phyloP scores from a whole-genome alignment of 2,888 invertebrate species.

The Melanchra persicariae region DNA sequence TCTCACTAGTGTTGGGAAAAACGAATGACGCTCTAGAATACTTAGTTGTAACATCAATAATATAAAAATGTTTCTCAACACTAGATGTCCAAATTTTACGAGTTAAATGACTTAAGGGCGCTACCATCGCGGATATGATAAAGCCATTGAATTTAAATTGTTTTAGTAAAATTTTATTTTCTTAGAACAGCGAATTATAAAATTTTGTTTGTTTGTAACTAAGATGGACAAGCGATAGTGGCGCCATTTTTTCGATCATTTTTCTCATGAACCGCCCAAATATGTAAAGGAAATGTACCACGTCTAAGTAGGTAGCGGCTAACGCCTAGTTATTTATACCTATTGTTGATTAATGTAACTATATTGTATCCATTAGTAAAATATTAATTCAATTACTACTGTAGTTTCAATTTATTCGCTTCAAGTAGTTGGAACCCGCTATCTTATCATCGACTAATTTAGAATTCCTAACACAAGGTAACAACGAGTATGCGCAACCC shows the following conservation, averaged over 20 bases:
- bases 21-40: constrained; percentile 8
- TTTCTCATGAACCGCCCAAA: constrained; percentile 28
- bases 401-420: constrained; percentile 60
- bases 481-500: too few species aligned
- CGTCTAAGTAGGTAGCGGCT: constrained; percentile 75
- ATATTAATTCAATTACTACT: constrained; percentile 77
- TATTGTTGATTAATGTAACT: constrained; percentile 89
- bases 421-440: constrained; percentile 2
- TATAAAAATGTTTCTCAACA: constrained; percentile 30
- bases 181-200: neutral
- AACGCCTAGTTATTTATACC: constrained; percentile 85
- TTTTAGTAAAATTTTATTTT: neutral
- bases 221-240: constrained; percentile 11
- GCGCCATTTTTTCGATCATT: constrained; percentile 6
- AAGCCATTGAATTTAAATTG: neutral
- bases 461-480: neutral
- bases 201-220: neutral
- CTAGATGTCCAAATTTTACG: constrained; percentile 15
- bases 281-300: constrained; percentile 63
- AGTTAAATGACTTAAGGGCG: constrained; percentile 7
- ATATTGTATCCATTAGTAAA: constrained; percentile 89
- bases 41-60: constrained; percentile 17
- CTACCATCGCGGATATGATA: constrained; percentile 14
- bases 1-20: constrained; percentile 30
- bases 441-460: neutral